Percentiles rank a stretch among this genome's conserved stretches.
These are phyloP conservation scores for Monoplex corrugatus DNA, from an alignment of 2,888 invertebrate genomes.

Conservation along the genomic window DNA sequence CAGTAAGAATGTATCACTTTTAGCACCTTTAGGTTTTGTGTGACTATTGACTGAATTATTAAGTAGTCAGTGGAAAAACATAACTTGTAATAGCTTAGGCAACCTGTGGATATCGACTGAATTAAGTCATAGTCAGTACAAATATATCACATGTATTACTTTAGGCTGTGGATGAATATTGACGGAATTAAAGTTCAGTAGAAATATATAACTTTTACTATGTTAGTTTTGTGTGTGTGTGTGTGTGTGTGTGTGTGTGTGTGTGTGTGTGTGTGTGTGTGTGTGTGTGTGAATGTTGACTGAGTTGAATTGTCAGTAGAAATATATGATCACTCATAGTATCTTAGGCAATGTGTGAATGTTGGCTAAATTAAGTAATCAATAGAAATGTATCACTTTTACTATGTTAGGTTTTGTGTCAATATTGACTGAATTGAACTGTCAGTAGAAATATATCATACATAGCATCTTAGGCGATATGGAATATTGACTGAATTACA, in stretches of 20 bases:
- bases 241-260: conserved; percentile 41
- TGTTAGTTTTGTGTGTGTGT: background rate
- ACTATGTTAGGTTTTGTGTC: background rate
- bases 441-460: too few relatives aligned
- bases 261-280: conserved; percentile 39
- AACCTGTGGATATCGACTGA: too few relatives aligned
- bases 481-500: too few relatives aligned
- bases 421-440: background rate
- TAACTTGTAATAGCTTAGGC: background rate
- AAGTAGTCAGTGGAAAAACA: background rate
- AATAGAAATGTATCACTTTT: too few relatives aligned
- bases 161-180: background rate
- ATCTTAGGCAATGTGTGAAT: conserved; percentile 28
- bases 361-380: too few relatives aligned
- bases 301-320: background rate
- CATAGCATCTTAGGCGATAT: too few relatives aligned
- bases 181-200: background rate
- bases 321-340: background rate
- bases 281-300: background rate
- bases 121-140: background rate
- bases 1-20: too few relatives aligned
- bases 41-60: too few relatives aligned
- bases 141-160: too few relatives aligned
- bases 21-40: too few relatives aligned
- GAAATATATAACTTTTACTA: background rate